Conservation (phyloP, 1,140 invertebrate genomes). For the Platyscapa corneri region DNA sequence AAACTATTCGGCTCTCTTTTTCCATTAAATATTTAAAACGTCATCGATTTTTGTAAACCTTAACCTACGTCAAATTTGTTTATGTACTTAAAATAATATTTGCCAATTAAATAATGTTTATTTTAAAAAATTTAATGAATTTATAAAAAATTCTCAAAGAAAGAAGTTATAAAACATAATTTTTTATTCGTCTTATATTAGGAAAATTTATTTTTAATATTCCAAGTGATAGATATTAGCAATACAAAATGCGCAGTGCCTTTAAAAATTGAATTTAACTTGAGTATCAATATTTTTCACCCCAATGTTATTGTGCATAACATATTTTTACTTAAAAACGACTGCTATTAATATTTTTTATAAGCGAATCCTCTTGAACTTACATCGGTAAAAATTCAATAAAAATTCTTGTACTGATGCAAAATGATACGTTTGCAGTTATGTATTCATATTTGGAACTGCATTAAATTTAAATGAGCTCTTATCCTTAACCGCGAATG, state of each 20-base stretch:
- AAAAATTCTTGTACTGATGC: not conserved
- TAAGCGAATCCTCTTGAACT: not conserved
- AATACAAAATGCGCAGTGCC: not conserved
- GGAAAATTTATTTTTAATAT: too few species aligned
- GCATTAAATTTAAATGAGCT: constrained; percentile 23
- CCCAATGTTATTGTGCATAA: not conserved
- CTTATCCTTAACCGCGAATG: not conserved
- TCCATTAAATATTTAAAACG: too few species aligned
- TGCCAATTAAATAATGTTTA: too few species aligned
- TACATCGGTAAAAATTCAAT: not conserved
- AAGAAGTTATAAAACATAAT: too few species aligned
- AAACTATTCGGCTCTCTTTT: too few species aligned
- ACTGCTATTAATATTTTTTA: not conserved
- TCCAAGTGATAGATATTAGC: not conserved
- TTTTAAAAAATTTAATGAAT: too few species aligned
- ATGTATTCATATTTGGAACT: constrained; percentile 1
- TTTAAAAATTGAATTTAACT: not conserved
- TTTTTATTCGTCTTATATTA: too few species aligned
- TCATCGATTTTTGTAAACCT: too few species aligned
- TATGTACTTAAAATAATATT: too few species aligned
- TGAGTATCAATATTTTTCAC: not conserved
- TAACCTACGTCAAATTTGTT: too few species aligned
- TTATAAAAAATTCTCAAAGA: too few species aligned
- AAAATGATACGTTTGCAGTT: constrained; percentile 31
- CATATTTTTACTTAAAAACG: not conserved